phyloP scores from a whole-genome alignment of 1,140 invertebrate species.

The Calliphora vicina region DNA sequence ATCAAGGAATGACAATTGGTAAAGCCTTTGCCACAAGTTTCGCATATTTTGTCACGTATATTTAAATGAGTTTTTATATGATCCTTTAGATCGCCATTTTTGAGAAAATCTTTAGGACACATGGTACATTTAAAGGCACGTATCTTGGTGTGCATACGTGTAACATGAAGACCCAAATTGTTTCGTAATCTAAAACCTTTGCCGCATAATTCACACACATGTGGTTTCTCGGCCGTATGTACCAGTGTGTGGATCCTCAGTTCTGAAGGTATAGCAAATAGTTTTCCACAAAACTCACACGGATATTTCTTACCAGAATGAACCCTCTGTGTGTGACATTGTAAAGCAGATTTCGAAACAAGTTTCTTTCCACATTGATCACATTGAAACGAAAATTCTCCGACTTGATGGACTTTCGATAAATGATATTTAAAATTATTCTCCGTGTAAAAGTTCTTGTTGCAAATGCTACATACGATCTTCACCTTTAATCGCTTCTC shows the following conservation, averaged over 20 bases:
- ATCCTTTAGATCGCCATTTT: conserved; percentile 50
- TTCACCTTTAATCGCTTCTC: conserved; percentile 46
- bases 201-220: conserved; percentile 54
- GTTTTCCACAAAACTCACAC: conserved; percentile 48
- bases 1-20: conserved; percentile 54
- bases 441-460: conserved; percentile 46
- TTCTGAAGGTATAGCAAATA: conserved; percentile 51
- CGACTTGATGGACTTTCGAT: conserved; percentile 53
- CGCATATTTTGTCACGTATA: conserved; percentile 58
- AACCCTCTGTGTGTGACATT: conserved; percentile 45
- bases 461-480: conserved; percentile 48
- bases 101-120: conserved; percentile 57
- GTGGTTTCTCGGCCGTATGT: conserved; percentile 52
- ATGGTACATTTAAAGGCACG: conserved; percentile 58
- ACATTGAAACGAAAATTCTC: conserved; percentile 55
- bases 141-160: conserved; percentile 52
- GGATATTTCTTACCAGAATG: conserved; percentile 50
- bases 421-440: conserved; percentile 49
- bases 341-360: conserved; percentile 42
- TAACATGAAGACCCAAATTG: conserved; percentile 51
- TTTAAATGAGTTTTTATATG: conserved; percentile 57
- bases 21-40: conserved; percentile 55
- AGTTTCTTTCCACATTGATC: conserved; percentile 48
- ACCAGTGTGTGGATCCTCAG: conserved; percentile 46
- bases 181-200: conserved; percentile 51